Base-by-base conservation (phyloP, 1,140 invertebrate species). In the Temnothorax longispinosus region DNA sequence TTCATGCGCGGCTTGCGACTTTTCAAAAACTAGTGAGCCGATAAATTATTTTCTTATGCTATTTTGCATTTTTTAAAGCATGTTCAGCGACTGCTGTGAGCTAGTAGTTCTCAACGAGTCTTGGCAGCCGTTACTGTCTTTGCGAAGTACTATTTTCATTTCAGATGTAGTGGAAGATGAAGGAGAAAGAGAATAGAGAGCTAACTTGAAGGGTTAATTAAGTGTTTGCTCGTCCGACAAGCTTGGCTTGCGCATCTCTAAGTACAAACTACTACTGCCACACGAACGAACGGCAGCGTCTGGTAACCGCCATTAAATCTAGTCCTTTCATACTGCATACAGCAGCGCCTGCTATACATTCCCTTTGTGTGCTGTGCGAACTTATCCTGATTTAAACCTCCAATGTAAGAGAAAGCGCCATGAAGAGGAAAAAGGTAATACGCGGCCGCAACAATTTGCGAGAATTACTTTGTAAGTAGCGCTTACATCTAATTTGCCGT, bases 141-240 rank as follows among this genome's bases (percentile, higher is more conserved):
- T 72, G 76, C 41, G 81, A 88, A 88, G 87, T 85, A 67, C 77
- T 87, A 89, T 89, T 91, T 82, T 89, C 86, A 88, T 81, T 88
- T 64, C 38, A 47, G 27, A 82, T 58, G 65, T 15, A 52, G 64
- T 75, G 75, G 41, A 52, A 85, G 47, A 54, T 32, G 38, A 38
- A 52, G 56, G 27, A 77, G 62, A 52, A 41, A 67, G 50, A 86
- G 35, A 32, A 38, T 32, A 62, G 72, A 44, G 54, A 89, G 64
- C 13, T 67, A 90, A 87, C 86, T 91, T 87, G 91, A 93, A 90
- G 92, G 89, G 90, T 91, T 93, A 93, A 93, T 93, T 93, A 93
- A 93, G 92, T 93, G 91, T 93, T 93, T 92, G 91, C 87, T 90
- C 86, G 86, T 90, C 84, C 87, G 85, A 89, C 89, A 86, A 92